Conservation (phyloP, 2,797 vertebrate species). For the Sebastes baramenuke region DNA sequence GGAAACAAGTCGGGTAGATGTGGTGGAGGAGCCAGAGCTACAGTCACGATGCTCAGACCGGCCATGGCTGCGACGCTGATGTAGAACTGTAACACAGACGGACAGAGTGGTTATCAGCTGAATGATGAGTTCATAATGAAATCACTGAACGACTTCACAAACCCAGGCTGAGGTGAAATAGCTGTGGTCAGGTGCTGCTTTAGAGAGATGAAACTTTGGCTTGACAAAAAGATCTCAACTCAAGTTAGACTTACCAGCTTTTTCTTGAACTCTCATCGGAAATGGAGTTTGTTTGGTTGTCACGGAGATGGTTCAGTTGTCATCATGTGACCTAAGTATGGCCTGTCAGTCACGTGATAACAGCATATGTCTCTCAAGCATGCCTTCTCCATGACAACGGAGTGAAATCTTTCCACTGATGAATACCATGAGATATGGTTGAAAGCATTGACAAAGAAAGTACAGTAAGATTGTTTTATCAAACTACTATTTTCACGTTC, state of each 20-base stretch:
- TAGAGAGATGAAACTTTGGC: not conserved
- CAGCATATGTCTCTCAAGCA: not conserved
- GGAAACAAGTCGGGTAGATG: slow-evolving; percentile 91
- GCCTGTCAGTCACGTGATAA: not conserved
- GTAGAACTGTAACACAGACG: slow-evolving; percentile 85
- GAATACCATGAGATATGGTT: not conserved
- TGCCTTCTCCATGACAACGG: not conserved
- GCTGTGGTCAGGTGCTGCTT: not conserved
- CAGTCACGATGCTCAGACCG: slow-evolving; percentile 80
- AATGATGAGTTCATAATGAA: not conserved
- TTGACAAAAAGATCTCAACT: not conserved
- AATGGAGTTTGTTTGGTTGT: not conserved
- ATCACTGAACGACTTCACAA: not conserved
- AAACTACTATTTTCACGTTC: not conserved
- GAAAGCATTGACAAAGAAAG: too few relatives aligned
- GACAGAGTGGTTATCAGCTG: not conserved
- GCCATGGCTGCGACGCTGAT: slow-evolving; percentile 84
- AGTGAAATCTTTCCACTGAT: not conserved
- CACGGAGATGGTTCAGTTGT: not conserved
- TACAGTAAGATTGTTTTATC: not conserved
- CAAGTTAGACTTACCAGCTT: not conserved
- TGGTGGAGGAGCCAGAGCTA: slow-evolving; percentile 81
- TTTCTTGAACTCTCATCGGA: not conserved
- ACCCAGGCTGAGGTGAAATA: not conserved
- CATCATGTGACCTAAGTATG: not conserved